phyloP scores from a whole-genome alignment of 2,888 invertebrate species.

The Trichacis sp. region DNA sequence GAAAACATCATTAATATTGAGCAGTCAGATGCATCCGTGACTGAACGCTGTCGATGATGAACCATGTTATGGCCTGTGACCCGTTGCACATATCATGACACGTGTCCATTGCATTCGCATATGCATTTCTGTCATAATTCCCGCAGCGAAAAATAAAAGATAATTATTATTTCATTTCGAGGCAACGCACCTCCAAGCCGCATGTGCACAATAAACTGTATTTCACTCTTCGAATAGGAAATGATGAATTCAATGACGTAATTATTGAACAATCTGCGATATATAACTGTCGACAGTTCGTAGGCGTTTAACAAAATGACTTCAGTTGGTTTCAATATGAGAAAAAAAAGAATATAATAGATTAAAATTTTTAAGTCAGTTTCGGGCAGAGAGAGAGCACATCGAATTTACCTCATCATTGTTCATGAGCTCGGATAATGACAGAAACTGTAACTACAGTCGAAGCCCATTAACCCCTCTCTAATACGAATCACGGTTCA shows the following conservation, averaged over 20 bases:
- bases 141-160: conserved; percentile 43
- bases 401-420: not conserved
- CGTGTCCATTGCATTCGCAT: conserved; percentile 44
- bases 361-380: no score
- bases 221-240: conserved; percentile 15
- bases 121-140: conserved; percentile 43
- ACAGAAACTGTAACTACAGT: conserved; percentile 20
- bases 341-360: no score
- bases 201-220: conserved; percentile 26
- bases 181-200: conserved; percentile 18
- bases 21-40: conserved; percentile 48
- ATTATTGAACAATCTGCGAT: not conserved
- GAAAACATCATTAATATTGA: conserved; percentile 50
- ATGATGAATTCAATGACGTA: not conserved
- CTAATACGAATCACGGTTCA: conserved; percentile 51
- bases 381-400: no score
- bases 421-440: not conserved
- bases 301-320: not conserved
- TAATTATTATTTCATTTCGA: conserved; percentile 42
- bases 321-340: not conserved
- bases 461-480: conserved; percentile 54
- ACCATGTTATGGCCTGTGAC: conserved; percentile 52
- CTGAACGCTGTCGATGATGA: conserved; percentile 50
- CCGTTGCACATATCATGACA: conserved; percentile 48
- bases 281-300: not conserved